Percentiles rank a stretch among this genome's conserved stretches.
phyloP scores from a whole-genome alignment of 2,888 invertebrate species.

The Callinectes sapidus region DNA sequence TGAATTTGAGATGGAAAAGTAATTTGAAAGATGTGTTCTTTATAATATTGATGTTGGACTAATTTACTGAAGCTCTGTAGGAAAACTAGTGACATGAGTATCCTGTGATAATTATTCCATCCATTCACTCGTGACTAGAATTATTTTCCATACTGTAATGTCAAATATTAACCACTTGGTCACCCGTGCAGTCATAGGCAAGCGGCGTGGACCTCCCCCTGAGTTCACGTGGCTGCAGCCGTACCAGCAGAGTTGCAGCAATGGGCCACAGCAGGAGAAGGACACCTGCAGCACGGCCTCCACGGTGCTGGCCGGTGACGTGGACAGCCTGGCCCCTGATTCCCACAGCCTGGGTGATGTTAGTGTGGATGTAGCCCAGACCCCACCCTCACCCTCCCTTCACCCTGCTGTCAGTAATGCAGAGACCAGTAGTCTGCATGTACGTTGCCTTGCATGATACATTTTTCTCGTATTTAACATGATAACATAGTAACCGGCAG shows the following conservation, averaged over 20 bases:
- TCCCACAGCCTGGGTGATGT: constrained; percentile 52
- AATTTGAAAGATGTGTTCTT: too few relatives aligned
- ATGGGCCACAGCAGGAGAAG: neutral
- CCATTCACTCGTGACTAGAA: neutral
- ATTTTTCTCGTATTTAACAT: neutral
- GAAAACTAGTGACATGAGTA: too few relatives aligned
- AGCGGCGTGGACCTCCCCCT: constrained; percentile 59
- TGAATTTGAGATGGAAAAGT: too few relatives aligned
- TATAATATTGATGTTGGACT: too few relatives aligned
- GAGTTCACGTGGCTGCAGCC: constrained; percentile 63
- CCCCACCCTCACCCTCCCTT: constrained; percentile 51
- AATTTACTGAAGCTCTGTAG: too few relatives aligned
- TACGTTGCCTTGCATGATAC: constrained; percentile 50
- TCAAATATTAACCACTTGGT: neutral
- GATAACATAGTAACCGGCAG: neutral
- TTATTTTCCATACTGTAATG: neutral
- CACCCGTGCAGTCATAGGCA: constrained; percentile 55
- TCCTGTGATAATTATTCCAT: neutral
- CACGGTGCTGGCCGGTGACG: constrained; percentile 9
- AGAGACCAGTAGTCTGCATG: constrained; percentile 64
- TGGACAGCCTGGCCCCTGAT: constrained; percentile 34
- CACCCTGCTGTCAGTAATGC: constrained; percentile 53
- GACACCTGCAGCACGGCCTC: constrained; percentile 22
- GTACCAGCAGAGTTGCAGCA: constrained; percentile 45
- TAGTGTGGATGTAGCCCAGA: constrained; percentile 52